Percentiles rank a stretch among this genome's conserved stretches.
Conservation (phyloP, 2,888 invertebrate species). For the Metacarcinus magister region DNA sequence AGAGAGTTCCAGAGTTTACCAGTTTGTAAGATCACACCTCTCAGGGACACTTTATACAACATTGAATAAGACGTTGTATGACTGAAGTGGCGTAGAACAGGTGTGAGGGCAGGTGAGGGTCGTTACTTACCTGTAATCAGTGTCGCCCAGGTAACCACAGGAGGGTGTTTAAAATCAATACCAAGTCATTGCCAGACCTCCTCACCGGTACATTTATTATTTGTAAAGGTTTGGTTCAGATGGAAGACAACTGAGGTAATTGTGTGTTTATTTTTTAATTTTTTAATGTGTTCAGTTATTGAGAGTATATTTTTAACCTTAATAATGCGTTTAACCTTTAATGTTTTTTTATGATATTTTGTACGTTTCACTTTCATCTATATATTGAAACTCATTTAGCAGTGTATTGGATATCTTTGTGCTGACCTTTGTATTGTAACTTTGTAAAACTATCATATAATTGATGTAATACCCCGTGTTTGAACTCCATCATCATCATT, state of each 20-base stretch:
- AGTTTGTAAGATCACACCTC: too few relatives aligned
- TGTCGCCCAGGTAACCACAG: background rate
- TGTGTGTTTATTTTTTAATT: background rate
- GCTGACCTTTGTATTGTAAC: background rate
- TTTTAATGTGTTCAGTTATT: background rate
- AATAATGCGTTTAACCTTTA: background rate
- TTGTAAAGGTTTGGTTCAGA: background rate
- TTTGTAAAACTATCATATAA: background rate
- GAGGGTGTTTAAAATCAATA: background rate
- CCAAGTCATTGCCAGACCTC: background rate
- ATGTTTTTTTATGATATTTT: background rate
- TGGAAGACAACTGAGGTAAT: background rate
- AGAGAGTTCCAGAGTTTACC: too few relatives aligned
- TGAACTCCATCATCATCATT: background rate
- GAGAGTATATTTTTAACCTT: background rate
- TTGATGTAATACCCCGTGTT: background rate
- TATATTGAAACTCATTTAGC: background rate
- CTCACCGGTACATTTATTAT: too few relatives aligned
- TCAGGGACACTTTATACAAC: too few relatives aligned
- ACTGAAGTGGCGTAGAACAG: too few relatives aligned
- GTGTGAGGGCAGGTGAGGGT: too few relatives aligned
- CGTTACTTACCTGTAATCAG: background rate
- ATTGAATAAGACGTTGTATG: too few relatives aligned
- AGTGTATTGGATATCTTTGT: background rate
- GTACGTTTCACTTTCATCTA: background rate